phyloP scores from a whole-genome alignment of 2,888 invertebrate species.

The Mesorhabditis spiculigera region DNA sequence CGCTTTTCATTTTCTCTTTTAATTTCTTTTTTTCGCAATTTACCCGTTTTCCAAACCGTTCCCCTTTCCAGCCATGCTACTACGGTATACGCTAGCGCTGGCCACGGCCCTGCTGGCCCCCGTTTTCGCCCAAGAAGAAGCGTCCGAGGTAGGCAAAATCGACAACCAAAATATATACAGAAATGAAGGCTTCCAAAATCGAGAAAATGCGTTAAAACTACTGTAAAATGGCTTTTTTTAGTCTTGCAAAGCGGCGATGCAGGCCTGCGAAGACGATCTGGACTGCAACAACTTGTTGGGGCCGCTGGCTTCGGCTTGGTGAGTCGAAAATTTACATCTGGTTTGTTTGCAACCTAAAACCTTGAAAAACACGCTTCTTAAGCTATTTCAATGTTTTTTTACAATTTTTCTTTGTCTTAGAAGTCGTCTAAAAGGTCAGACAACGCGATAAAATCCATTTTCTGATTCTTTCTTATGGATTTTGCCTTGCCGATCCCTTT shows the following conservation, averaged over 20 bases:
- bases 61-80: neutral
- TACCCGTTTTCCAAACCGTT: neutral
- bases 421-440: too few species aligned
- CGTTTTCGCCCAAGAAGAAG: slow-evolving; percentile 23
- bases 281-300: slow-evolving; percentile 56
- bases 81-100: neutral
- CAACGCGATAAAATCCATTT: too few species aligned
- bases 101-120: neutral
- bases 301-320: slow-evolving; percentile 56
- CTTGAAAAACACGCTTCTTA: too few species aligned
- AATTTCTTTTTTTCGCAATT: neutral
- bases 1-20: neutral
- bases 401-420: too few species aligned
- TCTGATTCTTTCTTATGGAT: too few species aligned
- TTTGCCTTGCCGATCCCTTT: too few species aligned
- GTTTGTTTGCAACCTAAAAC: too few species aligned
- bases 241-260: slow-evolving; percentile 45
- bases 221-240: slow-evolving; percentile 11
- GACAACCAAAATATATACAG: too few species aligned
- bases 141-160: slow-evolving; percentile 18
- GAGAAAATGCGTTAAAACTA: neutral
- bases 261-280: slow-evolving; percentile 53
- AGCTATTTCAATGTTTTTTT: too few species aligned
- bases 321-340: slow-evolving; percentile 8
- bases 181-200: neutral